A percentile compares a stretch with the other conserved stretches of the same genome.
phyloP scores from a whole-genome alignment of 2,113 vertebrate species.

The Phalacrocorax aristotelis region DNA sequence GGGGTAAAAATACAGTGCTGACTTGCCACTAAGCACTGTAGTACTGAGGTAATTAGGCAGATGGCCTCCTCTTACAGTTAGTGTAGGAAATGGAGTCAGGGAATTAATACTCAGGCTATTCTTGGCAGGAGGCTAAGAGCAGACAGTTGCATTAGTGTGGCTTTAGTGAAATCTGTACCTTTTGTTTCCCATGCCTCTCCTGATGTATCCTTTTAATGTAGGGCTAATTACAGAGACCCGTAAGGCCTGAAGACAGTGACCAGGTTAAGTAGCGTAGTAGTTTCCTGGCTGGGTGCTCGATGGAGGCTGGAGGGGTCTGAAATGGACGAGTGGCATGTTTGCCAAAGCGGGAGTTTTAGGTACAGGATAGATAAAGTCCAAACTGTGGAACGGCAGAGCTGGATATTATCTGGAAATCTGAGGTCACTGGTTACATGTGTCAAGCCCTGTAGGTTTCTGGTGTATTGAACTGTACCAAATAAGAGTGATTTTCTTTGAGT shows the following conservation, averaged over 20 bases:
- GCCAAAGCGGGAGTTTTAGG: not conserved
- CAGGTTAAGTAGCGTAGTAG: not conserved
- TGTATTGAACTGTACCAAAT: not conserved
- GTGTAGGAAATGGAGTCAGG: not conserved
- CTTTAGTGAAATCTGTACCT: not conserved
- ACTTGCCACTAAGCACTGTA: not conserved
- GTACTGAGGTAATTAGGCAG: not conserved
- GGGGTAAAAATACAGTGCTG: not conserved
- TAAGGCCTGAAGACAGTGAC: not conserved
- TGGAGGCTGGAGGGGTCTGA: not conserved
- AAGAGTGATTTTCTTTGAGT: not conserved
- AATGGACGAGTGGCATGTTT: not conserved
- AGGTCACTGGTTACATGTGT: not conserved
- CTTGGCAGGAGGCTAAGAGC: not conserved
- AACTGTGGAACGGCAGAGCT: not conserved
- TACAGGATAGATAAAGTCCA: not conserved
- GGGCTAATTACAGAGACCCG: not conserved
- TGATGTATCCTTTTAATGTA: not conserved
- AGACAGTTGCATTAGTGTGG: not conserved
- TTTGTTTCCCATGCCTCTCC: not conserved
- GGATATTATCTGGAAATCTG: rapidly evolving
- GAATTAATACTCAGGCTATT: not conserved
- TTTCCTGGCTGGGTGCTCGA: not conserved
- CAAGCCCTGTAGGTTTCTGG: not conserved
- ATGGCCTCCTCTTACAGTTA: not conserved